phyloP scores from a whole-genome alignment of 1,140 invertebrate species.

The Diabrotica virgifera region DNA sequence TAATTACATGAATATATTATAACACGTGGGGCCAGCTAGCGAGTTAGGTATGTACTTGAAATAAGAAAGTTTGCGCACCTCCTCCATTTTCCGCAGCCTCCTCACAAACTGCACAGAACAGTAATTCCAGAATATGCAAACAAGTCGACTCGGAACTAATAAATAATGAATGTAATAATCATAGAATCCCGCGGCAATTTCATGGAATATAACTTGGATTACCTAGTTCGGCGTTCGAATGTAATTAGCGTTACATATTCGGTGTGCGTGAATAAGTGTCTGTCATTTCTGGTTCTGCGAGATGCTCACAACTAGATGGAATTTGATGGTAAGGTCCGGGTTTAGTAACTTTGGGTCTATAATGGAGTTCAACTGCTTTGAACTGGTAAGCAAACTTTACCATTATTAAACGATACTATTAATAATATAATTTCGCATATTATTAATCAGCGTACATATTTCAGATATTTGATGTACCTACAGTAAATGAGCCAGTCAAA shows the following conservation, averaged over 20 bases:
- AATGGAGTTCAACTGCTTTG: too few relatives aligned
- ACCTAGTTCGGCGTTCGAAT: constrained; percentile 22
- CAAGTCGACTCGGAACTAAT: constrained; percentile 18
- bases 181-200: constrained; percentile 27
- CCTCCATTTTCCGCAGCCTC: background rate
- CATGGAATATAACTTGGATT: constrained; percentile 29
- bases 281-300: constrained; percentile 21
- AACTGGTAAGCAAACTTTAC: too few relatives aligned
- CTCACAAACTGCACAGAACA: background rate
- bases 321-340: background rate
- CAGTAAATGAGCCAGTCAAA: too few relatives aligned
- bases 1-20: constrained; percentile 3
- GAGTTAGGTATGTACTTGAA: background rate
- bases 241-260: constrained; percentile 31
- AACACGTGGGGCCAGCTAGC: background rate
- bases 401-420: too few relatives aligned
- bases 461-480: too few relatives aligned
- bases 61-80: background rate
- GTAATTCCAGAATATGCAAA: constrained; percentile 21
- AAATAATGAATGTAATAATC: constrained; percentile 32
- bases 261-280: constrained; percentile 28
- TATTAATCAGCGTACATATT: too few relatives aligned
- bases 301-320: constrained; percentile 3
- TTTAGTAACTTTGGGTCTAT: background rate
- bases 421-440: too few relatives aligned